Evolutionary conservation across 2,113 vertebrate species (phyloP), one percentile per base, ranked within the genome.

Genomic region (Rhipidura dahli): DNA sequence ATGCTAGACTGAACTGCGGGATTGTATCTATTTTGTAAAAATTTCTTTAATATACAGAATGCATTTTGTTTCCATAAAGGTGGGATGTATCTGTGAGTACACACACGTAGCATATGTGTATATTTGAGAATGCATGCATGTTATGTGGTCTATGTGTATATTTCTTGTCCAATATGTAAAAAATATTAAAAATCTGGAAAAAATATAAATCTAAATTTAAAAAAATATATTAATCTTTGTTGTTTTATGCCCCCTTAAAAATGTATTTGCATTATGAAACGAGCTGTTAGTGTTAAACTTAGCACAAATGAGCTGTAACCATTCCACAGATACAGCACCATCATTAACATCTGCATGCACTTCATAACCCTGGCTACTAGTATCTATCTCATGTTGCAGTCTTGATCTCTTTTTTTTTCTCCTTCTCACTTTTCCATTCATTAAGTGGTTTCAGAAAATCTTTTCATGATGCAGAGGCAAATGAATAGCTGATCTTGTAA

Each of bases 101-200:
- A 2, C 56, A 70, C 6, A 40, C 4, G n/a, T 1, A 59, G 9
- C 4, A 17, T 19, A 6, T 1, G 1, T 42, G 6, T 20, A 9
- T n/a, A 2, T 49, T 4, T 53, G 14, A 15, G 8, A 23, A 13
- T 42, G 9, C 6, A 37, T 28, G 8, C 7, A 30, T 13, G 5
- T 60, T 69, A 10, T 63, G 26, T 24, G 17, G 4, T 61, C 37
- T 82, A 7, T 37, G 47, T n/a, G 28, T 15, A 68, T 19, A 63
- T 75, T 13, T 31, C 9, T 70, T 76, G 33, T 85, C 7, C 6
- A 77, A 37, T 10, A 61, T 73, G 37, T 49, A 53, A 53, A 73
- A 16, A 37, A 11, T 27, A 6, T 1, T 8, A 10, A 44, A 65
- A 66, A 37, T 33, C 4, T 47, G 24, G 6, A 51, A 86, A 65